These are phyloP conservation scores for Atrichornis clamosus DNA, from an alignment of 2,113 vertebrate species.

Conservation along the genomic window DNA sequence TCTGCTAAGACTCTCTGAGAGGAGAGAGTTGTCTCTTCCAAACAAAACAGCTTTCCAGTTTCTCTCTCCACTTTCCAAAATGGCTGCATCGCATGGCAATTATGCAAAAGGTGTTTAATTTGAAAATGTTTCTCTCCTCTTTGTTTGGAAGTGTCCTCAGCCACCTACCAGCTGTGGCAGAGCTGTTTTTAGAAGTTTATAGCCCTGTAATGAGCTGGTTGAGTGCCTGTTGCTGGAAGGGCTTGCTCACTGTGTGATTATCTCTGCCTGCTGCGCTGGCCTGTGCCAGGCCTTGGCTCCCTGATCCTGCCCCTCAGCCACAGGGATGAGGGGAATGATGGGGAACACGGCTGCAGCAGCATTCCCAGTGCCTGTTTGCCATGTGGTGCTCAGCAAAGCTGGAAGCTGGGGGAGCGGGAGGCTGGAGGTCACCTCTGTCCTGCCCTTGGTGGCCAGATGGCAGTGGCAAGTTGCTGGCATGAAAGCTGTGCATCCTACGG, in stretches of 20 bases:
- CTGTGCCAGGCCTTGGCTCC: not conserved
- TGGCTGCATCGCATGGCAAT: not conserved
- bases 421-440: not conserved
- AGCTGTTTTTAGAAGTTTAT: not conserved
- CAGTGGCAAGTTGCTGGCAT: not conserved
- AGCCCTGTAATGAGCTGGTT: not conserved
- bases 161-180: not conserved
- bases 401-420: not conserved
- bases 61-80: not conserved
- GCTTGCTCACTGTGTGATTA: not conserved
- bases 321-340: not conserved
- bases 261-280: not conserved
- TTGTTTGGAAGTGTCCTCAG: not conserved
- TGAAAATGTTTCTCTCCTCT: not conserved
- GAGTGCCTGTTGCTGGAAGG: not conserved
- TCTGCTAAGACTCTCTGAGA: not conserved
- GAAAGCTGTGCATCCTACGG: not conserved
- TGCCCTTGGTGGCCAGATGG: not conserved
- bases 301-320: not conserved
- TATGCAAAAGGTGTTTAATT: not conserved
- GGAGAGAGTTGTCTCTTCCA: not conserved
- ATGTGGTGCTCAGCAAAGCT: not conserved
- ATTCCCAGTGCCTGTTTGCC: fast-evolving
- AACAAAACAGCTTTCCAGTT: not conserved
- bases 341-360: not conserved